Evolutionary conservation across 64 coral and sea anemone genomes (phyloP), one percentile per base, ranked within the genome.

Genomic region (Cladopsammia gracilis): DNA sequence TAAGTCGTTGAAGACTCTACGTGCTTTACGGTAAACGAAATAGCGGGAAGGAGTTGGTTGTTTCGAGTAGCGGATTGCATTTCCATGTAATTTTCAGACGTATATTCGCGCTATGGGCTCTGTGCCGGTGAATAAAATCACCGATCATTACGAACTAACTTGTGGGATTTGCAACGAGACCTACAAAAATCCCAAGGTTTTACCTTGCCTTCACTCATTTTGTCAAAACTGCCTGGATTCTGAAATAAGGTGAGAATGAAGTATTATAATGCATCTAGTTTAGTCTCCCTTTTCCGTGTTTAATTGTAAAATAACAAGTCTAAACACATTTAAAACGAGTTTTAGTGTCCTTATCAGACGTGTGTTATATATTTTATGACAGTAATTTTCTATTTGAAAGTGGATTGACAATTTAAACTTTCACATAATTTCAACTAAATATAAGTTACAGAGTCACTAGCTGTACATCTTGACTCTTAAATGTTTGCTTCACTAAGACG

Each of bases 181-280:
- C 3, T 98, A 98, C 11, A 98, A 56, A 25, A 98, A 98, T 48
- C 96, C 96, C 2, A 98, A 94, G 77, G 96, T 98, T 45, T 77
- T 98, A n/a, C 96, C 96, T 0, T 98, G 96, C 25, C 92, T 98
- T 48, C 96, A 98, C 26, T 98, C 96, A 10, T 98, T 97, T 70
- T 98, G 96, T 54, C 96, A 94, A 14, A 86, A 57, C 58, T 98
- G 96, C 47, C 57, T 98, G 75, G 96, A 98, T 49, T 85, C 86
- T 20, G 94, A 54, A 20, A 98, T 98, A 90, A 91, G 96, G 96
- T 95, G 72, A 20, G 66, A 42, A 34, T 1, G 34, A 34, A 34
- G 34, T 34, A 34, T 34, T 34, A 34, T 34, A 34, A 34, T 2
- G 34, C 34, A 2, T 34, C 34, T 34, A 34, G 34, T 34, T 34